Conservation (phyloP, 2,113 vertebrate genomes). For the Brachionichthys hirsutus region DNA sequence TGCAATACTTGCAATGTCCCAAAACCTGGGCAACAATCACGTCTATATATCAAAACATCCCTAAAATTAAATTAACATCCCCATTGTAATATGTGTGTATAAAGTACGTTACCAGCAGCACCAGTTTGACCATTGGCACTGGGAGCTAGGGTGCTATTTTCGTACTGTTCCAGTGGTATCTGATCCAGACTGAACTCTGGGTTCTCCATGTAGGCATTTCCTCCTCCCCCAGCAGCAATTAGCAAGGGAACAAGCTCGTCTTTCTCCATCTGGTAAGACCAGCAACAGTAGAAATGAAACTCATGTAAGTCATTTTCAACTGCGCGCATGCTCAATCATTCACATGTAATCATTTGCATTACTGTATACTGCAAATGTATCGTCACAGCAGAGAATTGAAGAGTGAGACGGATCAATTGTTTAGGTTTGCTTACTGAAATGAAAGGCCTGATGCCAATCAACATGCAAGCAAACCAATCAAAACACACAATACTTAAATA, state of each 20-base stretch:
- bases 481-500: background rate
- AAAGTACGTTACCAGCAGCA: conserved; percentile 70
- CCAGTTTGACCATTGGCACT: conserved; percentile 82
- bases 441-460: no score
- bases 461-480: no score
- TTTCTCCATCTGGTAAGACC: conserved; percentile 74
- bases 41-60: no score
- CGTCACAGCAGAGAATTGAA: background rate
- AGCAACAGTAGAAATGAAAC: background rate
- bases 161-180: conserved; percentile 79
- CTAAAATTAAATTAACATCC: no score
- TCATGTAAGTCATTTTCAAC: background rate
- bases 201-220: conserved; percentile 86
- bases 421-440: no score
- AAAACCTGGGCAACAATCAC: no score
- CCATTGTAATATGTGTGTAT: no score
- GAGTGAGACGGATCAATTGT: no score
- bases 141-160: conserved; percentile 78
- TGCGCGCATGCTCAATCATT: background rate
- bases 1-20: no score
- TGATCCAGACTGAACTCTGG: conserved; percentile 74
- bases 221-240: conserved; percentile 89
- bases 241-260: conserved; percentile 82
- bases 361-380: background rate
- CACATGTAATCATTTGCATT: background rate